These are phyloP conservation scores for Eciton burchellii DNA, from an alignment of 1,140 invertebrate genomes.

Conservation along the genomic window DNA sequence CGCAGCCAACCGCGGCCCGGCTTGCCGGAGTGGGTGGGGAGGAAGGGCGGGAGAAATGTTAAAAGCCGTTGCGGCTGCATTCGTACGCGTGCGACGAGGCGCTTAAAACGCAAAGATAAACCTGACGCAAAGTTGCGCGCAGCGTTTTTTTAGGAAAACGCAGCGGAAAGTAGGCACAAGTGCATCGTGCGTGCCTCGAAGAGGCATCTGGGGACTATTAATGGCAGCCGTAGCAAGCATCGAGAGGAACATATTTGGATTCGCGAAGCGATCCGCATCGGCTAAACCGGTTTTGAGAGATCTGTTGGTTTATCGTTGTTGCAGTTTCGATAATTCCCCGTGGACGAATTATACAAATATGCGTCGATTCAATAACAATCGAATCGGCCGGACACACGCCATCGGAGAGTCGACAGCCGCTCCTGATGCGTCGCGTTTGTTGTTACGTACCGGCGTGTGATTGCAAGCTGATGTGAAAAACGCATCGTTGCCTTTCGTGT, in stretches of 20 bases:
- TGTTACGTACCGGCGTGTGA: background rate
- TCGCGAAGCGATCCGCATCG: background rate
- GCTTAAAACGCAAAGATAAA: constrained; percentile 40
- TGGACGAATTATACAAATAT: constrained; percentile 31
- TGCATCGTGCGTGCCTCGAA: constrained; percentile 8
- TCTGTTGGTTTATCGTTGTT: background rate
- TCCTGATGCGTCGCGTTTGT: background rate
- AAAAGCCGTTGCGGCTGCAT: constrained; percentile 45
- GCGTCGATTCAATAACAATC: constrained; percentile 5
- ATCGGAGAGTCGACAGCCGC: constrained; percentile 1
- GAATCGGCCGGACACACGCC: background rate
- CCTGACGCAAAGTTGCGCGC: constrained; percentile 41
- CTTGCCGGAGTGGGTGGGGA: constrained; percentile 21
- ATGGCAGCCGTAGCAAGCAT: constrained; percentile 35
- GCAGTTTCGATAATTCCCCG: background rate
- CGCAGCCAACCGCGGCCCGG: background rate
- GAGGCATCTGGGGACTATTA: constrained; percentile 54
- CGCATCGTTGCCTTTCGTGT: background rate
- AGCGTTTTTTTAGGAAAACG: constrained; percentile 26
- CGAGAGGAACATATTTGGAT: too few species aligned
- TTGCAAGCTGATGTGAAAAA: constrained; percentile 31
- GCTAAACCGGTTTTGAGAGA: background rate
- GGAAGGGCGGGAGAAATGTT: constrained; percentile 36
- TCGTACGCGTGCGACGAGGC: constrained; percentile 39
- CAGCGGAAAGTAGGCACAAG: constrained; percentile 31